A percentile compares a stretch with the other conserved stretches of the same genome.
phyloP scores from a whole-genome alignment of 2,797 vertebrate species.

The Rhinoraja longicauda region DNA sequence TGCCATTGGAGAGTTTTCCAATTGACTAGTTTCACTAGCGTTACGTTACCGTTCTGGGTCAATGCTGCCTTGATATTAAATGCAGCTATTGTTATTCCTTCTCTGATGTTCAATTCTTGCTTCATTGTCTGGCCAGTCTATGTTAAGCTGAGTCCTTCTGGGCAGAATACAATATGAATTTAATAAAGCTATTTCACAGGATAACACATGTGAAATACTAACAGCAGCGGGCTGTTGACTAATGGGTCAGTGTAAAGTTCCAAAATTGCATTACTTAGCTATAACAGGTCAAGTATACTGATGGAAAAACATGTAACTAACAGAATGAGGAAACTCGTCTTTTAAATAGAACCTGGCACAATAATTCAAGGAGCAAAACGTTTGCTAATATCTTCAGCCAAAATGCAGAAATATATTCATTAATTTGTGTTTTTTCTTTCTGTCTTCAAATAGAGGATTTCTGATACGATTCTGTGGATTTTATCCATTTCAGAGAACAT shows the following conservation, averaged over 20 bases:
- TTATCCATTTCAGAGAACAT: background rate
- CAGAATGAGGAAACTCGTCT: background rate
- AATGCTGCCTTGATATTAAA: too few species aligned
- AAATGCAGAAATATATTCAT: background rate
- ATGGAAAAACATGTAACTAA: background rate
- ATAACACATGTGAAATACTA: background rate
- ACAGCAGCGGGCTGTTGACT: background rate
- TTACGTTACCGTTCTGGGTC: too few species aligned
- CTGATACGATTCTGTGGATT: background rate
- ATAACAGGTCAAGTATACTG: background rate
- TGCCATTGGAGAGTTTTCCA: background rate
- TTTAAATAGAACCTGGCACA: background rate
- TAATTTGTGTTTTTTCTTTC: background rate
- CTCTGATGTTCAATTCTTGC: too few species aligned
- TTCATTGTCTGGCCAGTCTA: too few species aligned
- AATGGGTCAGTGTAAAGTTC: background rate
- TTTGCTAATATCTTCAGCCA: background rate
- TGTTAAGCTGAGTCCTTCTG: too few species aligned
- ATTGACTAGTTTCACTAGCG: background rate
- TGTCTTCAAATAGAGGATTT: background rate
- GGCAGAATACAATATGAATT: background rate
- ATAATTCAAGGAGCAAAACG: background rate
- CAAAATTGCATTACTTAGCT: background rate
- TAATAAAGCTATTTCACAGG: background rate
- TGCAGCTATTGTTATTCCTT: too few species aligned